Evolutionary conservation across 2,797 vertebrate species (phyloP).

Genomic region (Eidolon dupreanum): DNA sequence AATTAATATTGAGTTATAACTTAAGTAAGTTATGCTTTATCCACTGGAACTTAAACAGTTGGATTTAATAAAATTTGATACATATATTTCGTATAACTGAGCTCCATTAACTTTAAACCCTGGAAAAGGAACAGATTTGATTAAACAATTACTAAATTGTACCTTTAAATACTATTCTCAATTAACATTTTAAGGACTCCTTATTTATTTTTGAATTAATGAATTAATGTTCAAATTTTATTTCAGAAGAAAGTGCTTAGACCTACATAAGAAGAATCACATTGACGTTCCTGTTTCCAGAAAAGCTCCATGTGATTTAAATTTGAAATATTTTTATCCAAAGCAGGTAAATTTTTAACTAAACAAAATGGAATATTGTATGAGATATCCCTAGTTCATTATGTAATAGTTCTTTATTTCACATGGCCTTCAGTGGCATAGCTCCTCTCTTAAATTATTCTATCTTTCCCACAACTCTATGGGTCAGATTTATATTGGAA

Average conservation of each 20-base stretch:
- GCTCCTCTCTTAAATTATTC: neutral
- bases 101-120: neutral
- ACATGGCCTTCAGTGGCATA: neutral
- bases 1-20: neutral
- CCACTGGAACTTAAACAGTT: neutral
- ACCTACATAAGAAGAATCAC: neutral
- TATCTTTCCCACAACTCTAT: conserved; percentile 19
- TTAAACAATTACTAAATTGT: neutral
- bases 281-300: neutral
- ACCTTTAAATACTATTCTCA: neutral
- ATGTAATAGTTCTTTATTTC: conserved; percentile 48
- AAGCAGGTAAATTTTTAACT: conserved; percentile 49
- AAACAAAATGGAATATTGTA: conserved; percentile 27
- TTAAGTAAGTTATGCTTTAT: neutral
- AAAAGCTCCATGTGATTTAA: conserved; percentile 32
- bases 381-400: neutral
- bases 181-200: neutral
- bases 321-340: conserved; percentile 42
- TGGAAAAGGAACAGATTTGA: neutral
- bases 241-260: neutral
- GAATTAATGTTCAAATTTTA: conserved; percentile 46
- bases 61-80: neutral
- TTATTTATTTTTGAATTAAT: conserved; percentile 29
- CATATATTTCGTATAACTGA: neutral
- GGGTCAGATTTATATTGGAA: conserved; percentile 37